Evolutionary conservation across 2,888 invertebrate genomes (phyloP), one percentile per base, ranked within the genome.

Genomic region (Acleris laterana): DNA sequence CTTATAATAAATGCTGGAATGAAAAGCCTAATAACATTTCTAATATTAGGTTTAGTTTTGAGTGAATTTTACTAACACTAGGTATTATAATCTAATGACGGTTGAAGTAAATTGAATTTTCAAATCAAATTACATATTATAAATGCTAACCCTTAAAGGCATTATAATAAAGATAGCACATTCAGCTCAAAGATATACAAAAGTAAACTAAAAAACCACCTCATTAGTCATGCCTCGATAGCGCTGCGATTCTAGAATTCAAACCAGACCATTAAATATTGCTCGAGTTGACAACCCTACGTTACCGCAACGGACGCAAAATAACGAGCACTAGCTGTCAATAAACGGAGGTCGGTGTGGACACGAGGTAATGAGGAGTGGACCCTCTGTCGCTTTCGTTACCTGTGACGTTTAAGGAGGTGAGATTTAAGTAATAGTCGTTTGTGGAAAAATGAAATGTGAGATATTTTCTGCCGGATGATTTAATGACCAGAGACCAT

Each of bases 311-410:
- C 32, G 32, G 32, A 32, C 32, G 32, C 32, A 25, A 25, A 25
- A 25, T 25, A 25, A 65, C 65, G 65, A 65, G 65, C 65, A 49
- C 64, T 25, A 63, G 49, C 64, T 60, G 64, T 65, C 64, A 65
- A 53, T 64, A 55, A 48, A 25, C 19, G 38, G 38, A 59, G 58
- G 48, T 32, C 58, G 51, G 22, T 25, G 51, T 25, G 38, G 53
- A 55, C 53, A 42, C 42, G 20, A 22, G 49, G 59, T 65, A 65
- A 65, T 44, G 60, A 52, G 63, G 63, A 65, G 64, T 60, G 59
- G 64, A 50, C 64, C 52, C 32, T 38, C 55, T 65, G 49, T 32
- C 11, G 25, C 32, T n/a, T n/a, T 52, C 32, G 9, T 51, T 38
- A 32, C 22, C 50, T 55, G 55, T 62, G 48, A 38, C 42, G 20